Evolutionary conservation across 2,797 vertebrate genomes (phyloP).

Genomic region (Argyrosomus regius): DNA sequence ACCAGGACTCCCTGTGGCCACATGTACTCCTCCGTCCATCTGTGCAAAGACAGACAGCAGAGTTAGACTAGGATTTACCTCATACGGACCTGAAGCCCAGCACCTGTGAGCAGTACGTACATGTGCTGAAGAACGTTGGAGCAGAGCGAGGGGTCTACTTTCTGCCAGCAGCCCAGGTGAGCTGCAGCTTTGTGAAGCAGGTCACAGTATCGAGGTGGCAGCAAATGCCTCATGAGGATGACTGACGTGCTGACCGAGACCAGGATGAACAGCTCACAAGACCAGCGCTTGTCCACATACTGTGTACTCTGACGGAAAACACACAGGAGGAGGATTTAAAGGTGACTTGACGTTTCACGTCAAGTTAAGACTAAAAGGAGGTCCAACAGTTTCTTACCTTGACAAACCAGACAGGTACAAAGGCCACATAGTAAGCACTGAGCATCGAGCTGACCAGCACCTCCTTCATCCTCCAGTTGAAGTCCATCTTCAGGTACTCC

Average conservation of each 20-base stretch:
- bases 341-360: too few relatives aligned
- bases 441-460: conserved; percentile 99
- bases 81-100: background rate
- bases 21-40: conserved; percentile 99
- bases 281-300: conserved; percentile 99
- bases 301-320: conserved; percentile 91
- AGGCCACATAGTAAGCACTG: conserved; percentile 98
- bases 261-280: conserved; percentile 97
- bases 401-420: conserved; percentile 98
- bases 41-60: conserved; percentile 62
- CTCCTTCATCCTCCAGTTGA: conserved; percentile 99
- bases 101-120: conserved; percentile 80
- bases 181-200: conserved; percentile 97
- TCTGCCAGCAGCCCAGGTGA: conserved; percentile 99
- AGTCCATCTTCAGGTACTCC: conserved; percentile 97
- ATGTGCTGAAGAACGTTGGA: conserved; percentile 98
- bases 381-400: conserved; percentile 87
- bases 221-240: conserved; percentile 95
- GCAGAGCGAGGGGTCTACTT: conserved; percentile 96
- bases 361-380: background rate
- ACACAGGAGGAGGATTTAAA: background rate
- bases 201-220: conserved; percentile 97
- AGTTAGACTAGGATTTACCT: background rate
- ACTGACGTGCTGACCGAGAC: conserved; percentile 97
- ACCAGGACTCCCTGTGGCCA: conserved; percentile 98